These are phyloP conservation scores for Syngnathus acus DNA, from an alignment of 2,797 vertebrate species.

Conservation along the genomic window DNA sequence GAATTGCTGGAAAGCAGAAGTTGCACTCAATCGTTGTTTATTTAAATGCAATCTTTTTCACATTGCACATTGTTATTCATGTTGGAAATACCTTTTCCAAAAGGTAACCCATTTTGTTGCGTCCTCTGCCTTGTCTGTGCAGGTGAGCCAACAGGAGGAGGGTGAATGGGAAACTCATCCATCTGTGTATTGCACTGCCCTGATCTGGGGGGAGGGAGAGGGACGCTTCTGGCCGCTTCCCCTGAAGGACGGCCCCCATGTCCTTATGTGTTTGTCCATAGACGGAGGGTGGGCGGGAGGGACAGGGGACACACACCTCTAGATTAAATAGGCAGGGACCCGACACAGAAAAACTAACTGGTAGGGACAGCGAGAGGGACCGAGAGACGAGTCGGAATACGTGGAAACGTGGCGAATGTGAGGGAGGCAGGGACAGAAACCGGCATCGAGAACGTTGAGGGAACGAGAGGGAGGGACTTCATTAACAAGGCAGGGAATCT, in stretches of 20 bases:
- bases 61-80: background rate
- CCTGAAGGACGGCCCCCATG: slow-evolving; percentile 77
- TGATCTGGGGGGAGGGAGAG: slow-evolving; percentile 83
- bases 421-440: slow-evolving; percentile 30
- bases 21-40: background rate
- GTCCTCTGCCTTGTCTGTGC: slow-evolving; percentile 1
- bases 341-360: slow-evolving; percentile 65
- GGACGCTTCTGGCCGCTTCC: slow-evolving; percentile 73
- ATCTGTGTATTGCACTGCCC: slow-evolving; percentile 88
- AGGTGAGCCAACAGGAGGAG: slow-evolving; percentile 83
- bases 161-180: slow-evolving; percentile 79
- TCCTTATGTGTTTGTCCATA: slow-evolving; percentile 78
- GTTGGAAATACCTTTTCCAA: background rate
- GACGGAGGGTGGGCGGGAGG: slow-evolving; percentile 73
- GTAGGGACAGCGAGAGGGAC: slow-evolving; percentile 60
- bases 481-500: slow-evolving; percentile 42
- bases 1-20: too few relatives aligned
- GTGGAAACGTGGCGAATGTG: slow-evolving; percentile 26
- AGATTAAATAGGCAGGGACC: slow-evolving; percentile 77
- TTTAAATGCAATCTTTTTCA: background rate
- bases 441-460: slow-evolving; percentile 39
- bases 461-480: slow-evolving; percentile 42
- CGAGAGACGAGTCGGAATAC: slow-evolving; percentile 28
- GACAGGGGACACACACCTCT: slow-evolving; percentile 71
- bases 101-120: background rate